Percentiles rank a stretch among this genome's conserved stretches.
These are phyloP conservation scores for Salarias fasciatus DNA, from an alignment of 2,797 vertebrate genomes.

Conservation along the genomic window DNA sequence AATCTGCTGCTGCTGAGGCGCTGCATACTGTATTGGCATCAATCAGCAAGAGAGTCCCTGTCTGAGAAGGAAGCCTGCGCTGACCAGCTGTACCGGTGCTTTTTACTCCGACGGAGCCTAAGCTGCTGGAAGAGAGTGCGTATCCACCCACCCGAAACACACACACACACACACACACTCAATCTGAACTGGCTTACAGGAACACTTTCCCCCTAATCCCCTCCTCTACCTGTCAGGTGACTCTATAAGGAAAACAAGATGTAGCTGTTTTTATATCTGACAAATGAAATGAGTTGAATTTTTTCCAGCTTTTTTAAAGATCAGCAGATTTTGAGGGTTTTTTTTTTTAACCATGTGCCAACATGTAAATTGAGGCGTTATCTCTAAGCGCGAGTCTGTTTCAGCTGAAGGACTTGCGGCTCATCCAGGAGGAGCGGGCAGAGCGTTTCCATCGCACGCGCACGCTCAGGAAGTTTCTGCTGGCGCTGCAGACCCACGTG, in stretches of 20 bases:
- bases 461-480: constrained; percentile 83
- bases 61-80: constrained; percentile 79
- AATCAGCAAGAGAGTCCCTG: constrained; percentile 64
- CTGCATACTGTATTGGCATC: constrained; percentile 84
- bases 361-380: neutral
- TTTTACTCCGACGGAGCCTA: constrained; percentile 82
- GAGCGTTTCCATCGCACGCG: constrained; percentile 62
- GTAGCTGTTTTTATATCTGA: no score
- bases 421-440: constrained; percentile 74
- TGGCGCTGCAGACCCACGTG: constrained; percentile 79
- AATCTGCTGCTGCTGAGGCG: constrained; percentile 78
- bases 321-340: no score
- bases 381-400: constrained; percentile 9
- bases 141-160: constrained; percentile 14
- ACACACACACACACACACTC: constrained; percentile 8
- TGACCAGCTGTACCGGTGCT: constrained; percentile 75
- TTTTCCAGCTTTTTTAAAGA: no score
- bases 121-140: constrained; percentile 87
- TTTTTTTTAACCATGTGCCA: no score
- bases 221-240: constrained; percentile 2
- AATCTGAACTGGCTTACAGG: constrained; percentile 17
- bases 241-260: constrained; percentile 1
- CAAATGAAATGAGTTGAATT: no score
- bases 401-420: constrained; percentile 80
- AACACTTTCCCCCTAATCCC: constrained; percentile 32